A percentile compares a stretch with the other conserved stretches of the same genome.
These are phyloP conservation scores for Pelmatolapia mariae DNA, from an alignment of 2,113 vertebrate species.

Conservation along the genomic window DNA sequence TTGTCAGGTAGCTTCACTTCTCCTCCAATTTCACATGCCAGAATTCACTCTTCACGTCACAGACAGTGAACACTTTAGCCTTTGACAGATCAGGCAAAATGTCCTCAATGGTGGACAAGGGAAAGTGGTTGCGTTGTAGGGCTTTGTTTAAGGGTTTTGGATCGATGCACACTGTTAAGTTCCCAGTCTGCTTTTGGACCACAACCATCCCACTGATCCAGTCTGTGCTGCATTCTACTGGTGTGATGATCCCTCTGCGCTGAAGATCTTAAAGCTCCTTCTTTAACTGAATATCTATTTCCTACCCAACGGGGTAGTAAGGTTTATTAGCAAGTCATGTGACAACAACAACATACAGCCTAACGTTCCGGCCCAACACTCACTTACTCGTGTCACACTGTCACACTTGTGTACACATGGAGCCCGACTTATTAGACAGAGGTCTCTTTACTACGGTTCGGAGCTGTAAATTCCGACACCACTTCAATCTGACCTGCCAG, in stretches of 20 bases:
- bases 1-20: background rate
- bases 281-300: background rate
- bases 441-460: accelerated
- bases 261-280: background rate
- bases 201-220: background rate
- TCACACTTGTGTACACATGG: background rate
- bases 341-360: background rate
- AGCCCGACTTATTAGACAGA: background rate
- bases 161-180: background rate
- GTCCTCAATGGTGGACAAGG: too few species aligned
- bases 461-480: background rate
- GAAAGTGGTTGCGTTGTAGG: background rate
- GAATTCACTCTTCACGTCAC: accelerated
- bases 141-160: background rate
- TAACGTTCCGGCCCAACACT: accelerated
- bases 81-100: background rate
- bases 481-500: background rate
- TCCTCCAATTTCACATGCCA: accelerated
- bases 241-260: background rate
- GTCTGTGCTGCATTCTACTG: background rate
- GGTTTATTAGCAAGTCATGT: background rate
- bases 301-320: accelerated
- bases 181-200: background rate
- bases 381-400: background rate
- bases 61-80: background rate